phyloP scores from a whole-genome alignment of 2,888 invertebrate genomes.

The Augochlorella aurata region DNA sequence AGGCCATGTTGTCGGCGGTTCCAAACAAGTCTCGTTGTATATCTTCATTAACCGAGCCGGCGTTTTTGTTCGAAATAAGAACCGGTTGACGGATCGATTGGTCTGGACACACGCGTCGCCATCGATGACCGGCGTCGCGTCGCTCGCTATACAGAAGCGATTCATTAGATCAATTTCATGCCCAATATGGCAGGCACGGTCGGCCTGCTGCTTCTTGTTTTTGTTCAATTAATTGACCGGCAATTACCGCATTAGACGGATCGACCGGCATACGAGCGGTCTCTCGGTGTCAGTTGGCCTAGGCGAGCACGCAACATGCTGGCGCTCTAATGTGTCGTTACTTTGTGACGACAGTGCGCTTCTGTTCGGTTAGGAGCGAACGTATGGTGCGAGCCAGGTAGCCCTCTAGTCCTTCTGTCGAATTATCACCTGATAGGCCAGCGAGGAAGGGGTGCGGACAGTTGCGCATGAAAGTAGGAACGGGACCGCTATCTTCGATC shows the following conservation, averaged over 20 bases:
- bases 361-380: constrained; percentile 34
- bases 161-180: constrained; percentile 68
- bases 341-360: constrained; percentile 50
- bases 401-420: constrained; percentile 11
- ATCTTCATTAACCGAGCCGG: constrained; percentile 55
- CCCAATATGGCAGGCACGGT: constrained; percentile 54
- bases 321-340: constrained; percentile 44
- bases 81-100: constrained; percentile 63
- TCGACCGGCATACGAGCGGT: constrained; percentile 53
- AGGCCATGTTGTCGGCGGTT: background rate
- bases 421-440: constrained; percentile 40
- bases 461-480: constrained; percentile 20
- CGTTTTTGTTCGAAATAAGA: constrained; percentile 48
- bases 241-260: constrained; percentile 73
- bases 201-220: constrained; percentile 68
- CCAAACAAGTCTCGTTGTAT: constrained; percentile 14
- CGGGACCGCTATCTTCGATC: background rate
- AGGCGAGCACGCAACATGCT: constrained; percentile 56
- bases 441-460: constrained; percentile 32
- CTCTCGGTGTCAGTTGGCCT: constrained; percentile 69
- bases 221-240: constrained; percentile 75
- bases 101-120: constrained; percentile 43
- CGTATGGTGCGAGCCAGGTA: constrained; percentile 38
- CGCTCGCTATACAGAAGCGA: constrained; percentile 37
- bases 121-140: constrained; percentile 39